A percentile compares a stretch with the other conserved stretches of the same genome.
phyloP scores from a whole-genome alignment of 1,140 invertebrate genomes.

The Drosophila burlai region DNA sequence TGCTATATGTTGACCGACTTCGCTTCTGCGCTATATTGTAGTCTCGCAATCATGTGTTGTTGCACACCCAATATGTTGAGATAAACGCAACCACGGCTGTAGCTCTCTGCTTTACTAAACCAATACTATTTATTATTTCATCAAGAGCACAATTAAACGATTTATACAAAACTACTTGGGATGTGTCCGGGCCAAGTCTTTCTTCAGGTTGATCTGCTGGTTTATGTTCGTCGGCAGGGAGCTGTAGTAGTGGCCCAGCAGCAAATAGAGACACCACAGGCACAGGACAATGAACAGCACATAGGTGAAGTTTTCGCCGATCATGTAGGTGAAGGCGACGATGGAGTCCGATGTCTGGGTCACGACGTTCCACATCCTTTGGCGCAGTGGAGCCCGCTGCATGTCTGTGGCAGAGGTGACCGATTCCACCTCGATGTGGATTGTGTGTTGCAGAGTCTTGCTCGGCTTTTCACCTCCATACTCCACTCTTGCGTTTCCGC shows the following conservation, averaged over 20 bases:
- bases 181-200: neutral
- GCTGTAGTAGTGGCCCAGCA: constrained; percentile 57
- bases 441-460: constrained; percentile 46
- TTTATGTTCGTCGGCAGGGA: constrained; percentile 43
- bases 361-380: constrained; percentile 50
- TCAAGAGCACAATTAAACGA: constrained; percentile 3
- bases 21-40: constrained; percentile 71
- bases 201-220: constrained; percentile 15
- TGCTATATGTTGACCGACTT: constrained; percentile 77
- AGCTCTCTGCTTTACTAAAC: constrained; percentile 6
- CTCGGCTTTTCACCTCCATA: constrained; percentile 11
- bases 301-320: constrained; percentile 70
- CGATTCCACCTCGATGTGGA: constrained; percentile 69
- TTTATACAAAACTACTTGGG: constrained; percentile 17
- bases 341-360: constrained; percentile 31
- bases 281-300: constrained; percentile 60
- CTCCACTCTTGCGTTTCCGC: neutral
- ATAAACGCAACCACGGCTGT: constrained; percentile 34
- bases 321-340: constrained; percentile 42
- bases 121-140: neutral
- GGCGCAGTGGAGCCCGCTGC: constrained; percentile 44
- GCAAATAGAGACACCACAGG: constrained; percentile 67
- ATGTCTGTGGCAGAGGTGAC: constrained; percentile 50
- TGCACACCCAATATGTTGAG: constrained; percentile 77
- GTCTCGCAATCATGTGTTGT: constrained; percentile 77